Conservation (phyloP, 92 coral and sea anemone species). For the Bergia sp. region DNA sequence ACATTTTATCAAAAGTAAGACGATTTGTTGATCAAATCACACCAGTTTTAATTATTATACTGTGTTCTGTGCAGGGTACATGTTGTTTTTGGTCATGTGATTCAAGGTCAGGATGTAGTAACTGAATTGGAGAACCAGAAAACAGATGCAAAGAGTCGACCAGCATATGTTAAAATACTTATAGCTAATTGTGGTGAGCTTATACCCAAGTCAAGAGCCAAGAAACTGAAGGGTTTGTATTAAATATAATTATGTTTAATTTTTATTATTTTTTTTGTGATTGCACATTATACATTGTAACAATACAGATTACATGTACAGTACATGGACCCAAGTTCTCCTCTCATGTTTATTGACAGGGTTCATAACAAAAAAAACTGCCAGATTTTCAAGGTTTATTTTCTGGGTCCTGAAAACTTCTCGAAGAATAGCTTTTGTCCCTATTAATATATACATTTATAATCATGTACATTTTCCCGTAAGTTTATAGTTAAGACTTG, state of each 20-base stretch:
- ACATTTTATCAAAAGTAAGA: too few relatives aligned
- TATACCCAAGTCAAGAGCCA: conserved; percentile 86
- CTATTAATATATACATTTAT: too few relatives aligned
- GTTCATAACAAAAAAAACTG: too few relatives aligned
- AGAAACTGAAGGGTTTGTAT: conserved; percentile 31
- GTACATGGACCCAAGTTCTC: too few relatives aligned
- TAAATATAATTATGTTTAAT: not conserved
- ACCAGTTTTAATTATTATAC: not conserved
- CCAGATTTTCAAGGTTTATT: too few relatives aligned
- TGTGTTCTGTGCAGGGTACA: conserved; percentile 62
- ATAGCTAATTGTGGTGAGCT: conserved; percentile 94
- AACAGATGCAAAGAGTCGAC: conserved; percentile 87
- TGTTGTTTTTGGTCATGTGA: conserved; percentile 94
- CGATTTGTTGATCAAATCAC: not conserved
- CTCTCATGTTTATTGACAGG: too few relatives aligned
- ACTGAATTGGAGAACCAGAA: conserved; percentile 81
- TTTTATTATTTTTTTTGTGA: not conserved
- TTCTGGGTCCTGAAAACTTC: too few relatives aligned
- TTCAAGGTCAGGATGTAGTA: conserved; percentile 87
- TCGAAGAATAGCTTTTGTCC: too few relatives aligned
- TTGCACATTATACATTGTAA: not conserved
- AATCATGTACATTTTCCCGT: too few relatives aligned
- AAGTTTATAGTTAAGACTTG: too few relatives aligned
- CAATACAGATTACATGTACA: too few relatives aligned
- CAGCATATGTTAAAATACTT: conserved; percentile 68